phyloP scores from a whole-genome alignment of 2,888 invertebrate species.

The Galeruca laticollis region DNA sequence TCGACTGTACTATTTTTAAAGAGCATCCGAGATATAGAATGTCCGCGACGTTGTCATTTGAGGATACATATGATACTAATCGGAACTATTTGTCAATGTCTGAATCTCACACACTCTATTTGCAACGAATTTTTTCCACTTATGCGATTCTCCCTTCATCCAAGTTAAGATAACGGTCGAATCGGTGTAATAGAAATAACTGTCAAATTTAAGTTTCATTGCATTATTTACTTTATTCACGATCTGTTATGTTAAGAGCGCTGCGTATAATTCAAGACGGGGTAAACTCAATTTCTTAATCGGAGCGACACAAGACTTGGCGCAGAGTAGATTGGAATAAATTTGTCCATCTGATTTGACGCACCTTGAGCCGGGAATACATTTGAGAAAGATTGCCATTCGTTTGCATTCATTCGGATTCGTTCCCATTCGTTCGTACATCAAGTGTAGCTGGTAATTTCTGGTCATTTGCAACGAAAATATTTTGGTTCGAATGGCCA shows the following conservation, averaged over 20 bases:
- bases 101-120: conserved; percentile 44
- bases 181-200: conserved; percentile 29
- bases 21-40: conserved; percentile 20
- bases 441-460: no score
- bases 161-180: conserved; percentile 26
- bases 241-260: conserved; percentile 30
- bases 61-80: conserved; percentile 37
- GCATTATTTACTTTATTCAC: conserved; percentile 10
- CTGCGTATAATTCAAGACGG: conserved; percentile 41
- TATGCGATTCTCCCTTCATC: conserved; percentile 32
- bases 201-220: conserved; percentile 10
- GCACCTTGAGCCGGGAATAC: no score
- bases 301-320: conserved; percentile 55
- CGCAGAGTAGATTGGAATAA: conserved; percentile 34
- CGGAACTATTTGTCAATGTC: conserved; percentile 13
- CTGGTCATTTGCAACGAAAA: no score
- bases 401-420: no score
- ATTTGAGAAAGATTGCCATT: no score
- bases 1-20: not conserved
- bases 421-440: no score
- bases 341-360: conserved; percentile 25
- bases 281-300: conserved; percentile 38
- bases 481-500: no score
- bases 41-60: conserved; percentile 38
- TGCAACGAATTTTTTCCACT: conserved; percentile 40